phyloP scores from a whole-genome alignment of 2,888 invertebrate species.

The Lasioglossum vierecki region DNA sequence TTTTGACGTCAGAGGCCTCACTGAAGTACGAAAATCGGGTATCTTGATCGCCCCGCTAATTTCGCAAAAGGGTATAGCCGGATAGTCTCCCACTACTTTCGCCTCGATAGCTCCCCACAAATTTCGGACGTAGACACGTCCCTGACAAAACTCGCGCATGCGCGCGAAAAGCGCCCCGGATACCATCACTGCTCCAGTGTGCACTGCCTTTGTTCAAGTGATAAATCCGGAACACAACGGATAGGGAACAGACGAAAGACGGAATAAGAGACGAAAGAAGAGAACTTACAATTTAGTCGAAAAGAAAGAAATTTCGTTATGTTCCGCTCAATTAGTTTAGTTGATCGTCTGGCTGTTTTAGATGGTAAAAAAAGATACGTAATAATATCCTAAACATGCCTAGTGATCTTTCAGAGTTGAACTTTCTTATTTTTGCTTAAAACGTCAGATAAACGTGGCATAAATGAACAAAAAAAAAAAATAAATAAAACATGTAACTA shows the following conservation, averaged over 20 bases:
- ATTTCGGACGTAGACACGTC: too few relatives aligned
- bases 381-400: slow-evolving; percentile 26
- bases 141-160: too few relatives aligned
- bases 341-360: slow-evolving; percentile 26
- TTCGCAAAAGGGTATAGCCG: too few relatives aligned
- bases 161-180: too few relatives aligned
- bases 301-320: slow-evolving; percentile 44
- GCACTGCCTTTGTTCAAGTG: not conserved
- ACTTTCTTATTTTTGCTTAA: slow-evolving; percentile 39
- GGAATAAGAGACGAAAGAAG: not conserved
- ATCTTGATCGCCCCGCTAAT: too few relatives aligned
- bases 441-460: slow-evolving; percentile 26
- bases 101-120: too few relatives aligned
- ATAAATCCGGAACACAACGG: slow-evolving; percentile 4
- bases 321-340: slow-evolving; percentile 46
- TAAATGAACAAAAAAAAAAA: not conserved
- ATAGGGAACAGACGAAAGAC: not conserved
- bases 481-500: not conserved
- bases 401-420: slow-evolving; percentile 27
- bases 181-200: too few relatives aligned
- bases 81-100: too few relatives aligned
- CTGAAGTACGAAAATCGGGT: too few relatives aligned
- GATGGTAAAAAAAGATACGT: slow-evolving; percentile 33
- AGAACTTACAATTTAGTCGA: not conserved
- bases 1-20: too few relatives aligned